phyloP scores from a whole-genome alignment of 2,113 vertebrate species.

The Gallinago media region DNA sequence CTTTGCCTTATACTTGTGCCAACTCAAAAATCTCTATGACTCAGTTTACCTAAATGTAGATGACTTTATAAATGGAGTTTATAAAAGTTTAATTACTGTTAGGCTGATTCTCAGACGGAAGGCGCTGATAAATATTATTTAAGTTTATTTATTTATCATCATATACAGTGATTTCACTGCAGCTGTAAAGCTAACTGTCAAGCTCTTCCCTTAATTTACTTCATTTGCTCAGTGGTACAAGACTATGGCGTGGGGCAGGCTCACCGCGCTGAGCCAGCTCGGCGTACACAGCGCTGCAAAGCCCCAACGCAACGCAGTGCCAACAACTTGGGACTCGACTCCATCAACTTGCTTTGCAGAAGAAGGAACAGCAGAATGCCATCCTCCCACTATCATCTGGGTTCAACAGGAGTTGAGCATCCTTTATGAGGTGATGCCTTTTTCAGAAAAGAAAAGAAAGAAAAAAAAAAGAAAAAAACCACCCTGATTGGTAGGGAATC shows the following conservation, averaged over 20 bases:
- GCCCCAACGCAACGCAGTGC: rapidly evolving
- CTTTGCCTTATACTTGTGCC: neutral
- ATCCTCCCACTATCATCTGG: neutral
- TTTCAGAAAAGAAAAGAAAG: neutral
- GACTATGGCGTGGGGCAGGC: neutral
- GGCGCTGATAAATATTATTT: neutral
- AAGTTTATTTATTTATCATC: neutral
- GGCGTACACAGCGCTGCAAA: rapidly evolving
- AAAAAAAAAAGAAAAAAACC: rapidly evolving
- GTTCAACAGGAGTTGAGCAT: neutral
- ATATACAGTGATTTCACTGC: neutral
- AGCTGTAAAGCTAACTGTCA: neutral
- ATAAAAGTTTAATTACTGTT: neutral
- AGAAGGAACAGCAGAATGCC: neutral
- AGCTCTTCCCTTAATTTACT: neutral
- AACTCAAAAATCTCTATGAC: neutral
- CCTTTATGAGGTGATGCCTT: neutral
- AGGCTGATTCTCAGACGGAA: neutral
- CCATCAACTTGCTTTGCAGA: neutral
- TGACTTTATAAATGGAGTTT: neutral
- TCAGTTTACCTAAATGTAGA: conserved; percentile 10
- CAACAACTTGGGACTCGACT: neutral
- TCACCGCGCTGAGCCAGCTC: neutral
- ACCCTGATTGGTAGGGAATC: neutral
- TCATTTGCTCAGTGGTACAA: neutral